These are phyloP conservation scores for Motacilla tschutschensis DNA, from an alignment of 2,113 vertebrate species.

Conservation along the genomic window DNA sequence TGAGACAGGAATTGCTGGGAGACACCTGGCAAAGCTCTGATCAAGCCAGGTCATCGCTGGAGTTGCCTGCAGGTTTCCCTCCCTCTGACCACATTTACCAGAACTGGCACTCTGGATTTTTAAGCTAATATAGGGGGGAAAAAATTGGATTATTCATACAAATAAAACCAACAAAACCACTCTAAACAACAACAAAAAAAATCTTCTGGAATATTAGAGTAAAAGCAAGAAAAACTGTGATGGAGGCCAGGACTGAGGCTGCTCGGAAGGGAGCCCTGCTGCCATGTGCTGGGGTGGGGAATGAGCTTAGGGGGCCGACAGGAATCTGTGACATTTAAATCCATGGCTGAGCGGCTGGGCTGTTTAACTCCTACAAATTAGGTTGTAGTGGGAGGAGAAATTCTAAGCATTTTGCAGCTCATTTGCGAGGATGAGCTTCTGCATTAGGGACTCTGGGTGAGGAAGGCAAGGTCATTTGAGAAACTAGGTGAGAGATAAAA, in stretches of 20 bases:
- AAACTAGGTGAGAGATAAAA: neutral
- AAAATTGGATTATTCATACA: neutral
- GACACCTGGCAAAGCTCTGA: neutral
- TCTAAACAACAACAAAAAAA: fast-evolving
- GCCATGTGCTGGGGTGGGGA: neutral
- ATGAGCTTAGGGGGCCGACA: neutral
- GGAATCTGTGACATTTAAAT: neutral
- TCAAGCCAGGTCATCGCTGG: neutral
- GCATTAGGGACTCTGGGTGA: neutral
- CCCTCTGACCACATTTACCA: neutral
- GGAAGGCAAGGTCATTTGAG: neutral
- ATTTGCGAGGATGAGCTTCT: neutral
- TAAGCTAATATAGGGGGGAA: fast-evolving
- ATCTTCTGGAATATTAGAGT: neutral
- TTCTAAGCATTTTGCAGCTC: neutral
- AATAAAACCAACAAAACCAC: neutral
- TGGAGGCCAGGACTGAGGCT: neutral
- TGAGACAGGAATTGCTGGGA: neutral
- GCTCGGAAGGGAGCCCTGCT: neutral
- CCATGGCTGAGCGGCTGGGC: neutral
- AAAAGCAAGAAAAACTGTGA: neutral
- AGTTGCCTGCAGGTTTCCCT: neutral
- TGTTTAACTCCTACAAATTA: neutral
- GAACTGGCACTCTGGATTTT: neutral
- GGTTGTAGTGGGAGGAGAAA: neutral